These are phyloP conservation scores for Cephalotes varians DNA, from an alignment of 2,888 invertebrate species.

Conservation along the genomic window DNA sequence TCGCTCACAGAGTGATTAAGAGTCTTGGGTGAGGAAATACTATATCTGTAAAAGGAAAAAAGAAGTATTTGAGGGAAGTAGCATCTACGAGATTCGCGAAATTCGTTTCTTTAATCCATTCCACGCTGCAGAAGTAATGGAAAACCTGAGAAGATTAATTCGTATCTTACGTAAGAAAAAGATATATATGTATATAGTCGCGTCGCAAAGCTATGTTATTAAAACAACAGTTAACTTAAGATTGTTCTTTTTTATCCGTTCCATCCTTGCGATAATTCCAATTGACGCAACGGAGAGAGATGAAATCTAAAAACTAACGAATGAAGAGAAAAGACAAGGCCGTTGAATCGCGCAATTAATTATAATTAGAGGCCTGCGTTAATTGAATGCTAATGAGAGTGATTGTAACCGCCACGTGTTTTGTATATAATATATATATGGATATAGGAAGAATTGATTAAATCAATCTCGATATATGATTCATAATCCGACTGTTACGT, in stretches of 20 bases:
- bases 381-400: background rate
- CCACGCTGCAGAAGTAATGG: background rate
- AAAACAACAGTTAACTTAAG: background rate
- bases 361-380: background rate
- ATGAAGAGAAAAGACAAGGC: background rate
- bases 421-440: background rate
- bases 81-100: background rate
- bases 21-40: background rate
- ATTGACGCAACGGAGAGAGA: background rate
- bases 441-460: background rate
- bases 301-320: background rate
- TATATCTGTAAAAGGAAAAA: background rate
- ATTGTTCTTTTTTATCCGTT: background rate
- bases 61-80: background rate
- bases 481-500: conserved; percentile 4
- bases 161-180: background rate
- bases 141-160: background rate
- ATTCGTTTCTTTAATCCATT: background rate
- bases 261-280: background rate
- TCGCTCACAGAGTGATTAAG: background rate
- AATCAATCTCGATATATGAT: background rate
- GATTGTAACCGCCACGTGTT: conserved; percentile 4
- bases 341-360: background rate
- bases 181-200: background rate
- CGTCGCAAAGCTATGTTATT: background rate